These are phyloP conservation scores for Lasius platythorax DNA, from an alignment of 2,888 invertebrate species.

Conservation along the genomic window DNA sequence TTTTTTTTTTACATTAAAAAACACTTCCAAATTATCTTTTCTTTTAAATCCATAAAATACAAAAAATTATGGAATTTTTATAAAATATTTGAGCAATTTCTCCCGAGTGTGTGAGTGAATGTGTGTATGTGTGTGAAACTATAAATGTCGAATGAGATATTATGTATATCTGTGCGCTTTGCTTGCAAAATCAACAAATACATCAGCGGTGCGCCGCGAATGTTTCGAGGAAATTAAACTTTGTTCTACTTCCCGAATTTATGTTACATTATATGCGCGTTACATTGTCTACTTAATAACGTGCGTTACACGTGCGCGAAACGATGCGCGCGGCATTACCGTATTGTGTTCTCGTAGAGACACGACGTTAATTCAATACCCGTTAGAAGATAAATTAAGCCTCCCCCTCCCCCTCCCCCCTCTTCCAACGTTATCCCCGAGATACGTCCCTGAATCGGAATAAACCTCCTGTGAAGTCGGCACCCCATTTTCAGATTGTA, in stretches of 20 bases:
- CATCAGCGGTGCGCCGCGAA: neutral
- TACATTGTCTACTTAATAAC: slow-evolving; percentile 48
- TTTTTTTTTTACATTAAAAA: too few species aligned
- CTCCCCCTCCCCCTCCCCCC: neutral
- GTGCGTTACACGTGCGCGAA: slow-evolving; percentile 21
- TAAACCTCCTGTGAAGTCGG: neutral
- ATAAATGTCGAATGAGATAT: neutral
- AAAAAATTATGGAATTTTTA: neutral
- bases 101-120: neutral
- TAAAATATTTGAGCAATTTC: slow-evolving; percentile 3
- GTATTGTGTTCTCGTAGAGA: neutral
- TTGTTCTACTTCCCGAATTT: slow-evolving; percentile 45
- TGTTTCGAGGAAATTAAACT: slow-evolving; percentile 56
- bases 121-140: too few species aligned
- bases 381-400: slow-evolving; percentile 44
- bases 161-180: neutral
- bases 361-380: slow-evolving; percentile 27
- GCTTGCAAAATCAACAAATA: slow-evolving; percentile 32
- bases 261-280: neutral
- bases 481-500: too few species aligned
- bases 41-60: too few species aligned
- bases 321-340: neutral
- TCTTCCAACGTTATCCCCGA: slow-evolving; percentile 23
- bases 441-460: slow-evolving; percentile 2
- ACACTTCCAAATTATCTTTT: too few species aligned